Conservation (phyloP, 2,797 vertebrate genomes). For the Syngnathus rostellatus region DNA sequence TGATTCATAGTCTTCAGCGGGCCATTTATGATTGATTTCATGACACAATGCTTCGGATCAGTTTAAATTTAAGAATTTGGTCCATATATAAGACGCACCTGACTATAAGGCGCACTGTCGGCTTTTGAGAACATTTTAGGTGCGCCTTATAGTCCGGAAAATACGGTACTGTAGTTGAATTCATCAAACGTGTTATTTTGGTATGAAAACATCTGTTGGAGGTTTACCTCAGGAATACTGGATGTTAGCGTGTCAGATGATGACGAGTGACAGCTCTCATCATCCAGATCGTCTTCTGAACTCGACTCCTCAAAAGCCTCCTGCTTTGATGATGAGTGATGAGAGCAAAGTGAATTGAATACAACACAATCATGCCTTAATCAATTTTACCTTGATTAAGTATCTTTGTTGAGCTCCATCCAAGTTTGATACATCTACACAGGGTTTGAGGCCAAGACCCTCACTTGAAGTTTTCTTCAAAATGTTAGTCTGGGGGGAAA, state of each 20-base stretch:
- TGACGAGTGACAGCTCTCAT: constrained; percentile 62
- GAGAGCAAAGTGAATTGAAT: constrained; percentile 6
- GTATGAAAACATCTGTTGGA: not conserved
- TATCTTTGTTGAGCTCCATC: not conserved
- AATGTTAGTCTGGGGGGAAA: not conserved
- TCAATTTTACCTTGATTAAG: not conserved
- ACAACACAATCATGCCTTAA: not conserved
- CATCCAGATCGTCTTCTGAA: constrained; percentile 58
- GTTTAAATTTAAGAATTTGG: too few species aligned
- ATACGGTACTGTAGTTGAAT: not conserved
- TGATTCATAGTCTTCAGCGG: too few species aligned
- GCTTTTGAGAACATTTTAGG: too few species aligned
- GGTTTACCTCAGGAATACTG: constrained; percentile 70
- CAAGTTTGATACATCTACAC: not conserved
- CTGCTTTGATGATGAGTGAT: constrained; percentile 53
- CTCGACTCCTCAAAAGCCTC: constrained; percentile 40
- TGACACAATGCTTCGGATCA: too few species aligned
- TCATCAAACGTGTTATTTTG: not conserved
- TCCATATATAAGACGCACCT: too few species aligned
- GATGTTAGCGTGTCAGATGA: constrained; percentile 81
- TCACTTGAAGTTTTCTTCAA: not conserved
- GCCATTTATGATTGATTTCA: too few species aligned
- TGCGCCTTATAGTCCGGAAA: too few species aligned
- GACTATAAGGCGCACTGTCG: too few species aligned
- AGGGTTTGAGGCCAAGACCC: not conserved